Percentiles rank a stretch among this genome's conserved stretches.
Conservation (phyloP, 2,797 vertebrate genomes). For the Brotula barbata region DNA sequence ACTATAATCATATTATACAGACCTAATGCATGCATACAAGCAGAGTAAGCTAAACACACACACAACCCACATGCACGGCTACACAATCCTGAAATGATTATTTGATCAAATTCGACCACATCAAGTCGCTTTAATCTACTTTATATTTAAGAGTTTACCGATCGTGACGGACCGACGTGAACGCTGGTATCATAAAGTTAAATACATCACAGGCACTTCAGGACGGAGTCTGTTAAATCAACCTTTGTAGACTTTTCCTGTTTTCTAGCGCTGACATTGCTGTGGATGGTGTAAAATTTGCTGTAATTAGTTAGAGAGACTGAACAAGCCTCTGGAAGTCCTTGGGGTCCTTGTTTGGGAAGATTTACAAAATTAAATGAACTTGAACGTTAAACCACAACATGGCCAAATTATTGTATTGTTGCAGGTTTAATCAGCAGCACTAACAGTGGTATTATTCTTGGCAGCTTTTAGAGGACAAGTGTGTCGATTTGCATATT, state of each 20-base stretch:
- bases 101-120: not conserved
- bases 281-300: too few species aligned
- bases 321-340: not conserved
- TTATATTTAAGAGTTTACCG: not conserved
- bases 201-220: not conserved
- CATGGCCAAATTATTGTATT: not conserved
- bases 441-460: not conserved
- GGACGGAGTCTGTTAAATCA: too few species aligned
- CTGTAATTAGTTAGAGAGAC: too few species aligned
- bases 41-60: constrained; percentile 52
- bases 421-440: constrained; percentile 31
- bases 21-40: constrained; percentile 63
- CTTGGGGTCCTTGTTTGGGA: constrained; percentile 20
- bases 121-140: not conserved
- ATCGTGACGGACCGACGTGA: not conserved
- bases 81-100: constrained; percentile 12
- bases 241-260: too few species aligned
- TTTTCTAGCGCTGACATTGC: too few species aligned
- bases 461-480: too few species aligned
- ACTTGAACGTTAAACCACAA: constrained; percentile 24
- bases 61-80: constrained; percentile 1
- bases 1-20: constrained; percentile 64
- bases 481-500: too few species aligned
- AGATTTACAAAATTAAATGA: constrained; percentile 27
- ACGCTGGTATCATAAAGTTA: not conserved